Evolutionary conservation across 2,113 vertebrate genomes (phyloP).

Genomic region (Australoheros scitulus): DNA sequence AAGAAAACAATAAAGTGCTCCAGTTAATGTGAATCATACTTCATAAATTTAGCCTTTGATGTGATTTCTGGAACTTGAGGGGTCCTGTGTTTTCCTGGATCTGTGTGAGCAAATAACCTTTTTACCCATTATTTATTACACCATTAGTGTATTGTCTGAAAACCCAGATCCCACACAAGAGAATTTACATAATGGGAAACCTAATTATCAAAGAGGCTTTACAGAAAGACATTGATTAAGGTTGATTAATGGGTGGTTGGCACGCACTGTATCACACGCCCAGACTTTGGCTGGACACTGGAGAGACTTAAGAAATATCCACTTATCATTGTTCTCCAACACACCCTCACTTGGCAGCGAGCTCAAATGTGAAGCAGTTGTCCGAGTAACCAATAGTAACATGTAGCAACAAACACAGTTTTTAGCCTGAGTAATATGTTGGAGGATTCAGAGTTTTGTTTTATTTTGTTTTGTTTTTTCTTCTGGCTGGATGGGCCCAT

Average conservation of each 20-base stretch:
- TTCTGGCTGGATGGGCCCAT: conserved; percentile 7
- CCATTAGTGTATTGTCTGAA: background rate
- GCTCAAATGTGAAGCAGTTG: conserved; percentile 45
- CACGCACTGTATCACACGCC: background rate
- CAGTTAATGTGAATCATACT: background rate
- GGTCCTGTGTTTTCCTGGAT: background rate
- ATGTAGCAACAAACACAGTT: conserved; percentile 64
- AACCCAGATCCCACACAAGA: background rate
- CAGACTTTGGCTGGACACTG: conserved; percentile 6
- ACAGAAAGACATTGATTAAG: background rate
- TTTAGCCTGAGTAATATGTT: conserved; percentile 64
- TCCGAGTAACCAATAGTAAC: conserved; percentile 64
- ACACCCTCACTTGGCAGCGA: conserved; percentile 34
- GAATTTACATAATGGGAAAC: background rate
- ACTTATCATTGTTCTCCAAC: conserved; percentile 30
- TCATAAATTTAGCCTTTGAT: background rate
- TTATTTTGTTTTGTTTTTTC: background rate
- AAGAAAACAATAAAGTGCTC: background rate
- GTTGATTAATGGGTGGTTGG: conserved; percentile 16
- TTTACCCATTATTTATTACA: conserved; percentile 12
- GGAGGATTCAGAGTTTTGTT: conserved; percentile 37
- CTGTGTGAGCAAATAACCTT: background rate
- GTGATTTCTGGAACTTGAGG: background rate
- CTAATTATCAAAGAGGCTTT: background rate
- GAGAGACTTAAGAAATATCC: conserved; percentile 15